Evolutionary conservation across 2,888 invertebrate species (phyloP).

Genomic region (Lepidonotus clava): DNA sequence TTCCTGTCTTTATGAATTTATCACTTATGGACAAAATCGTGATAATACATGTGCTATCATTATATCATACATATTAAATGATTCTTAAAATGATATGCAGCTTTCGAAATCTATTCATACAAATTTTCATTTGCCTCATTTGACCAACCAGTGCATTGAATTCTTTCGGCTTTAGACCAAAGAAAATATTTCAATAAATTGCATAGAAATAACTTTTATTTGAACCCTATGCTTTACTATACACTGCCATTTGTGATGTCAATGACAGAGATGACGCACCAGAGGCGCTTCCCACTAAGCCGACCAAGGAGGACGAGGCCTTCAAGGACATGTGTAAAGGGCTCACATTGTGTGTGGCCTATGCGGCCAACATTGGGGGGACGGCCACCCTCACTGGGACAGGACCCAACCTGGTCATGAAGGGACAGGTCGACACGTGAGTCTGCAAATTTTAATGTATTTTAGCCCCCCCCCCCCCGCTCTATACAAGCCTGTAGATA

Average conservation of each 20-base stretch:
- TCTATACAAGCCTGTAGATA: no score
- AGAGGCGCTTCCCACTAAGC: not conserved
- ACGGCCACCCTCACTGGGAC: slow-evolving; percentile 81
- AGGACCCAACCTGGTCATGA: slow-evolving; percentile 80
- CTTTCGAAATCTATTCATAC: no score
- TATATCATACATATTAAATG: not conserved
- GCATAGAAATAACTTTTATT: not conserved
- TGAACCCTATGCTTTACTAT: no score
- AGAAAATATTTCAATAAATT: no score
- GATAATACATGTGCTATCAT: not conserved
- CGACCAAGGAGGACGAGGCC: slow-evolving; percentile 28
- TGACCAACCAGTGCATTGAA: no score
- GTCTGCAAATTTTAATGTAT: no score
- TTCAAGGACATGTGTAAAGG: slow-evolving; percentile 67
- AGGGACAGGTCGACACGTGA: slow-evolving; percentile 75
- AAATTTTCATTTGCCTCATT: no score
- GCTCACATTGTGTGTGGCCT: slow-evolving; percentile 73
- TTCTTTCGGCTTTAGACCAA: no score
- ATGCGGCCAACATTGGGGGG: slow-evolving; percentile 79
- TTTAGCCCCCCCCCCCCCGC: no score
- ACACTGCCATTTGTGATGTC: no score
- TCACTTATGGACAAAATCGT: not conserved
- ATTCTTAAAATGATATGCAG: no score
- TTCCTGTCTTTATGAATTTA: no score
- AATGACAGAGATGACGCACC: not conserved